Evolutionary conservation across 1,140 invertebrate genomes (phyloP).

Genomic region (Drosophila watanabei): DNA sequence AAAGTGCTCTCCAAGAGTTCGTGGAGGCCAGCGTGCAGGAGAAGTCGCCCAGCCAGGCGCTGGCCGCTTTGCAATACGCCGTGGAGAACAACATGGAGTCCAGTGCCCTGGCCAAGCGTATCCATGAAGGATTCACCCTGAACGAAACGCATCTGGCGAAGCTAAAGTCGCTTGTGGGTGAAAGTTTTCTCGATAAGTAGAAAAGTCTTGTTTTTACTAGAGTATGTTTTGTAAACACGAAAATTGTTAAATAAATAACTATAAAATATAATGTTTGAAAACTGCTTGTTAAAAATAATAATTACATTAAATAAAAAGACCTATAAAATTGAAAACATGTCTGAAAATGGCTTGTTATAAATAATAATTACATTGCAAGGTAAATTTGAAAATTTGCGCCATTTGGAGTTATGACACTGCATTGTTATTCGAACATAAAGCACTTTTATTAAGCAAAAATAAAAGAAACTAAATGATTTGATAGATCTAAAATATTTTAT

Average conservation of each 20-base stretch:
- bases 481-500: too few species aligned
- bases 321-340: too few species aligned
- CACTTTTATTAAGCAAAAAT: too few species aligned
- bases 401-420: too few species aligned
- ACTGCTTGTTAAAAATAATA: too few species aligned
- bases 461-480: too few species aligned
- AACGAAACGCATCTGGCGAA: conserved; percentile 86
- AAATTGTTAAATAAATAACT: conserved; percentile 25
- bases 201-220: conserved; percentile 14
- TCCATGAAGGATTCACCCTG: conserved; percentile 86
- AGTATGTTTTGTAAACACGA: conserved; percentile 14
- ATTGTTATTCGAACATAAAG: too few species aligned
- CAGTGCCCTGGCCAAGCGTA: conserved; percentile 80
- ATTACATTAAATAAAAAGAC: too few species aligned
- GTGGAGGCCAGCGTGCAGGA: conserved; percentile 86
- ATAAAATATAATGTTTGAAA: not conserved
- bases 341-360: too few species aligned
- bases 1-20: conserved; percentile 86
- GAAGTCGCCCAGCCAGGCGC: conserved; percentile 86
- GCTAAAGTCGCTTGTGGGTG: conserved; percentile 86
- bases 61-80: conserved; percentile 87
- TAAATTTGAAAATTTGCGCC: too few species aligned
- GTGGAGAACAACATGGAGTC: conserved; percentile 87
- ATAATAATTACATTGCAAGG: too few species aligned
- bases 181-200: conserved; percentile 75